Evolutionary conservation across 30 jellyfish, hydroid and myxozoan genomes (phyloP).

Genomic region (Hydractinia echinata): DNA sequence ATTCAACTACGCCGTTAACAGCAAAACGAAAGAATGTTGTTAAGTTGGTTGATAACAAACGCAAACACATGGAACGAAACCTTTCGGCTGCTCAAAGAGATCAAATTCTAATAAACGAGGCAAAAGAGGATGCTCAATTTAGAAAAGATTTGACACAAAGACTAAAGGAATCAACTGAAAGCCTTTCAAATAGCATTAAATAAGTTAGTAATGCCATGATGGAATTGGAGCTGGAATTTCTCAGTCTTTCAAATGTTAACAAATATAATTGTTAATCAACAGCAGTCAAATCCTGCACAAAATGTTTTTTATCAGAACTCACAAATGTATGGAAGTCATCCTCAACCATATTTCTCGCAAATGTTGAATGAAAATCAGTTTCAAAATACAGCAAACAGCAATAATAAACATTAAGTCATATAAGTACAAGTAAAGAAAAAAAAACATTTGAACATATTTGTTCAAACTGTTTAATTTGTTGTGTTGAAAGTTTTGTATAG

Average conservation of each 20-base stretch:
- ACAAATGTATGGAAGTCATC: not conserved
- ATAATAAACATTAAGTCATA: not conserved
- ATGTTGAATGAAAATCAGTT: not conserved
- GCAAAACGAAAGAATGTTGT: not conserved
- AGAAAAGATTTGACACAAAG: slow-evolving; percentile 45
- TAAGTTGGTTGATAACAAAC: not conserved
- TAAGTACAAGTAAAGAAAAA: too few species aligned
- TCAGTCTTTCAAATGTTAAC: slow-evolving; percentile 44
- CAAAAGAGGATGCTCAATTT: slow-evolving; percentile 29
- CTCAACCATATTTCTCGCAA: not conserved
- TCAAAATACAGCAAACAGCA: not conserved
- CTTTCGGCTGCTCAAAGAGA: slow-evolving; percentile 11
- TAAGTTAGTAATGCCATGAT: slow-evolving; percentile 44
- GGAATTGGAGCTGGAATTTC: slow-evolving; percentile 46
- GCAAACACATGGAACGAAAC: not conserved
- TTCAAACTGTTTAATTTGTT: not conserved
- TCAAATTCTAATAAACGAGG: slow-evolving; percentile 1
- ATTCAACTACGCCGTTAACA: not conserved
- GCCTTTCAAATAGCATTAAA: slow-evolving; percentile 32
- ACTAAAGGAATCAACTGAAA: slow-evolving; percentile 40
- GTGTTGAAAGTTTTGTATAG: too few species aligned
- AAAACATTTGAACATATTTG: too few species aligned
- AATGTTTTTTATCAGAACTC: not conserved
- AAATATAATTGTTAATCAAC: slow-evolving; percentile 44
- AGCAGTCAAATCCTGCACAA: not conserved